phyloP scores from a whole-genome alignment of 2,888 invertebrate species.

The Macaria notata region DNA sequence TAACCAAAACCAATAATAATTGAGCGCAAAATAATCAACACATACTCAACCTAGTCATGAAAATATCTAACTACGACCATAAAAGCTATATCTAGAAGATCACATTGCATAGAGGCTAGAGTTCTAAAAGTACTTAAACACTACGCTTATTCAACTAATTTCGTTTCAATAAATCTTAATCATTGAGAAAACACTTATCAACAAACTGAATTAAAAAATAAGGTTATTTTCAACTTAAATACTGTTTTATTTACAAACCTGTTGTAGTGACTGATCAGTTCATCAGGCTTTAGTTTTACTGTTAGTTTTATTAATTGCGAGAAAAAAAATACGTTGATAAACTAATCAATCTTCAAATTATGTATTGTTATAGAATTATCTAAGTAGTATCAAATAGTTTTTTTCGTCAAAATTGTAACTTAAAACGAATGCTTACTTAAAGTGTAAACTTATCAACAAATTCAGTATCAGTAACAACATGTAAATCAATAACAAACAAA shows the following conservation, averaged over 20 bases:
- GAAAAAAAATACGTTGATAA: too few species aligned
- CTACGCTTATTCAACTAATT: conserved; percentile 20
- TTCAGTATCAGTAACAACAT: background rate
- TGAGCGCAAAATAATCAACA: conserved; percentile 5
- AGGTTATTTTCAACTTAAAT: too few species aligned
- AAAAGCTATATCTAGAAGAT: conserved; percentile 63
- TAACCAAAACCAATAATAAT: background rate
- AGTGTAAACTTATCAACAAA: background rate
- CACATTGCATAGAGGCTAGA: conserved; percentile 72
- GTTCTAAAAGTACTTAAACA: conserved; percentile 45
- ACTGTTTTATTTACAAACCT: too few species aligned
- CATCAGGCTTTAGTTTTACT: too few species aligned
- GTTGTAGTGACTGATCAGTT: too few species aligned
- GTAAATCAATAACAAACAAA: conserved; percentile 7
- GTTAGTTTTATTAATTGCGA: too few species aligned
- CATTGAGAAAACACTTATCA: conserved; percentile 13
- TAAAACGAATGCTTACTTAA: background rate
- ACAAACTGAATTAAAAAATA: background rate
- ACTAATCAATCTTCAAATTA: too few species aligned
- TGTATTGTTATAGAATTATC: too few species aligned
- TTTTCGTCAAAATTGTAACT: too few species aligned
- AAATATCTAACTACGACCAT: conserved; percentile 16
- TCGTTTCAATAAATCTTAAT: conserved; percentile 22
- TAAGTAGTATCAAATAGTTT: too few species aligned
- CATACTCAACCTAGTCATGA: conserved; percentile 34